phyloP scores from a whole-genome alignment of 2,888 invertebrate genomes.

The Tromatobia lineatoria region DNA sequence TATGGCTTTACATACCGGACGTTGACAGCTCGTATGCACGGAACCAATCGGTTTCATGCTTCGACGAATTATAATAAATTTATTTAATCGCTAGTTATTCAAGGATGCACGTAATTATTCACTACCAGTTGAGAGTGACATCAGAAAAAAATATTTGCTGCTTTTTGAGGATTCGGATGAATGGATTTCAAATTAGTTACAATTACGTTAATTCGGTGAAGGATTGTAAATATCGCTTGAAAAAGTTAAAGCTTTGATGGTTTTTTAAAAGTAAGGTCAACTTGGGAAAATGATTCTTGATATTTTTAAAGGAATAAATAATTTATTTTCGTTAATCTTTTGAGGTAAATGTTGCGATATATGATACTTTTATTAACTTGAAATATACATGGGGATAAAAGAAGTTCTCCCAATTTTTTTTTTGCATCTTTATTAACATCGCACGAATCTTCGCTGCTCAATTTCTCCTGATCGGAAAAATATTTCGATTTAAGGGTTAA shows the following conservation, averaged over 20 bases:
- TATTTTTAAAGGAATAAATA: too few species aligned
- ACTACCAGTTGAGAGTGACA: neutral
- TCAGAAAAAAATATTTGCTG: neutral
- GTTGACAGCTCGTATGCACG: slow-evolving; percentile 34
- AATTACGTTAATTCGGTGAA: neutral
- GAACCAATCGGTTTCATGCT: slow-evolving; percentile 11
- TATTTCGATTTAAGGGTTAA: too few species aligned
- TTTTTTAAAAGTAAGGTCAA: too few species aligned
- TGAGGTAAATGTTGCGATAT: too few species aligned
- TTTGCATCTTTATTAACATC: too few species aligned
- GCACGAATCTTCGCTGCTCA: too few species aligned
- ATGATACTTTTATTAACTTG: too few species aligned
- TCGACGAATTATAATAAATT: slow-evolving; percentile 3
- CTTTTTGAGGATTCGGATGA: neutral
- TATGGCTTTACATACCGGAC: neutral
- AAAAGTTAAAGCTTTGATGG: neutral
- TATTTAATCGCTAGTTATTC: slow-evolving; percentile 2
- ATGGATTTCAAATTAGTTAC: neutral
- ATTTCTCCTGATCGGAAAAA: too few species aligned
- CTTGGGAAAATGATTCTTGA: too few species aligned
- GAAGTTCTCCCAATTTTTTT: too few species aligned
- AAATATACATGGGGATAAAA: too few species aligned
- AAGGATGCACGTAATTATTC: neutral
- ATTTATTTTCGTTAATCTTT: too few species aligned
- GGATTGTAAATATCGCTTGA: neutral